Conservation (phyloP, 2,113 vertebrate species). For the Alectura lathami region DNA sequence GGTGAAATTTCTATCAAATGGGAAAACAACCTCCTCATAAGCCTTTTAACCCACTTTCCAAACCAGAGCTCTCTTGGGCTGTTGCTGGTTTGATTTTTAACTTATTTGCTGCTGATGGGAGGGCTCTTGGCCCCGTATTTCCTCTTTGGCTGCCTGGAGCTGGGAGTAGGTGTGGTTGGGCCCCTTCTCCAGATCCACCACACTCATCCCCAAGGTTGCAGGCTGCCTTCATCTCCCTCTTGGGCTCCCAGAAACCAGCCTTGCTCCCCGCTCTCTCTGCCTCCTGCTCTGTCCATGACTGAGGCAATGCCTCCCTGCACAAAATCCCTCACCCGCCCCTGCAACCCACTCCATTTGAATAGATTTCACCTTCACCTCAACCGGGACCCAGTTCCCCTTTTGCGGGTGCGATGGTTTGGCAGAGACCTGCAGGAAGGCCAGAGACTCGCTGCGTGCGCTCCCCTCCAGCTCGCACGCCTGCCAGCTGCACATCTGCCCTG, state of each 20-base stretch:
- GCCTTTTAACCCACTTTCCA: not conserved
- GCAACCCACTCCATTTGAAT: constrained; percentile 12
- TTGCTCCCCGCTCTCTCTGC: not conserved
- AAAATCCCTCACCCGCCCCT: not conserved
- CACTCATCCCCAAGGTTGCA: not conserved
- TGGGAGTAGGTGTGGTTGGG: not conserved
- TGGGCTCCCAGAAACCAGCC: too few relatives aligned
- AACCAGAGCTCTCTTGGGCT: not conserved
- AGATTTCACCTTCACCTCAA: constrained; percentile 63
- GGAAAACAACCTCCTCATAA: not conserved
- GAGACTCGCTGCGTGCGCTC: not conserved
- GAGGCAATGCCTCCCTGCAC: not conserved
- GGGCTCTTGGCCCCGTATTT: not conserved
- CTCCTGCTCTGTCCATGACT: not conserved
- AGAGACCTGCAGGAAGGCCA: not conserved
- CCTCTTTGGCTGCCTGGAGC: not conserved
- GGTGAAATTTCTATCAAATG: constrained; percentile 67
- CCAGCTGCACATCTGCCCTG: not conserved
- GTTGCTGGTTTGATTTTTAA: constrained; percentile 47
- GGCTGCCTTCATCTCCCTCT: not conserved
- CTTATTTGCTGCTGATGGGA: constrained; percentile 24
- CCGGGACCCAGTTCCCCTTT: not conserved
- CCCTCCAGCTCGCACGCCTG: not conserved
- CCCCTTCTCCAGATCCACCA: not conserved
- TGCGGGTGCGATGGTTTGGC: not conserved